Conservation (phyloP, 2,113 vertebrate species). For the Macrotis lagotis region DNA sequence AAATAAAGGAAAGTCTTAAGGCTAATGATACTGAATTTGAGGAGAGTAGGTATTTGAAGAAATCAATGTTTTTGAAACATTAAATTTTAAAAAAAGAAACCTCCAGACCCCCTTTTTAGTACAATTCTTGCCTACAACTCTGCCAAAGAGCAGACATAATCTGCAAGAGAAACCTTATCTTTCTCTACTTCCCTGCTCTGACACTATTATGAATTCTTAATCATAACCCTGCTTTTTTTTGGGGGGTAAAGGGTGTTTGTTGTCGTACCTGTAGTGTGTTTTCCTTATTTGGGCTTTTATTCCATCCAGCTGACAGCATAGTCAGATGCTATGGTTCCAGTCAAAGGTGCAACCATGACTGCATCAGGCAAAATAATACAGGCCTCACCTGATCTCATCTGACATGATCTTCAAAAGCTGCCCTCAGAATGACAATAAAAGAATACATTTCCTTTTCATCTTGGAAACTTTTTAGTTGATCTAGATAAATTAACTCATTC, state of each 20-base stretch:
- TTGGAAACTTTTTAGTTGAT: too few relatives aligned
- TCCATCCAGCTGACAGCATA: too few relatives aligned
- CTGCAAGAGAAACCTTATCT: neutral
- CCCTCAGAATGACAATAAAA: neutral
- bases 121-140: neutral
- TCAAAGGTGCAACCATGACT: too few relatives aligned
- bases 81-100: neutral
- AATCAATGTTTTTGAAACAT: neutral
- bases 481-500: too few relatives aligned
- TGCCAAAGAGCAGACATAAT: neutral
- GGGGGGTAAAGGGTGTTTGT: too few relatives aligned
- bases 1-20: neutral
- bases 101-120: neutral
- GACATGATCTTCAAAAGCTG: neutral
- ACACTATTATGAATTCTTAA: neutral
- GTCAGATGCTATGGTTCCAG: too few relatives aligned
- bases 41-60: neutral
- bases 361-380: too few relatives aligned
- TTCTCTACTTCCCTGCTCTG: neutral
- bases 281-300: too few relatives aligned
- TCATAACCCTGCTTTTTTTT: neutral
- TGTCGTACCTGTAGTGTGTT: too few relatives aligned
- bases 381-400: neutral
- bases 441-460: too few relatives aligned
- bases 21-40: neutral